A percentile compares a stretch with the other conserved stretches of the same genome.
Conservation (phyloP, 2,113 vertebrate genomes). For the Oreocharis arfaki region DNA sequence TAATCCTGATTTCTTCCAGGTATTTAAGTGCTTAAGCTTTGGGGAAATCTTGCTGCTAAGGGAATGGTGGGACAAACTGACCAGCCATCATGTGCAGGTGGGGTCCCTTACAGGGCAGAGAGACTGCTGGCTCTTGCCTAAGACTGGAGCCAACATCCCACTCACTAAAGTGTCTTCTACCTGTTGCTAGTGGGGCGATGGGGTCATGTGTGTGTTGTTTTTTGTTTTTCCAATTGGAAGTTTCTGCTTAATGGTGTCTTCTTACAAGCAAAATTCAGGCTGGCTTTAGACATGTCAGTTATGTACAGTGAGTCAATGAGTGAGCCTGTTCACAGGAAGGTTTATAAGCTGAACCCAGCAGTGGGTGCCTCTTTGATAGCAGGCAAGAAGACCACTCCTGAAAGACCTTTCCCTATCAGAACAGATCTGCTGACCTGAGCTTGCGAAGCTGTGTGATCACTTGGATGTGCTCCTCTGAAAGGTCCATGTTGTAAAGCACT, state of each 20-base stretch:
- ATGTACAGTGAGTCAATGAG: neutral
- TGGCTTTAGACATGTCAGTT: neutral
- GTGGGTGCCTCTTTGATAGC: neutral
- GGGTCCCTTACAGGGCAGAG: neutral
- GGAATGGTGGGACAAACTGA: neutral
- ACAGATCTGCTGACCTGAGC: conserved; percentile 80
- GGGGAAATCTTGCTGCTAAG: neutral
- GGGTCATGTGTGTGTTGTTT: neutral
- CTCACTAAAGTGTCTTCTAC: neutral
- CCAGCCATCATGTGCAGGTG: neutral
- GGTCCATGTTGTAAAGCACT: conserved; percentile 95
- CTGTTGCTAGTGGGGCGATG: neutral
- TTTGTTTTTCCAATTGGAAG: neutral
- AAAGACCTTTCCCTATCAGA: neutral
- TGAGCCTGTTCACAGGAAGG: neutral
- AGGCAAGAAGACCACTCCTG: neutral
- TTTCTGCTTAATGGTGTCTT: neutral
- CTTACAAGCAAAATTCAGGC: neutral
- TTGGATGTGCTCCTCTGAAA: conserved; percentile 88
- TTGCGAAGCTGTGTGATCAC: conserved; percentile 85
- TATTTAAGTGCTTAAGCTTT: neutral
- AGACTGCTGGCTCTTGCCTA: neutral
- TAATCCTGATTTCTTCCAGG: neutral
- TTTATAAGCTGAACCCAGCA: neutral
- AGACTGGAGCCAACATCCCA: neutral